Conservation (phyloP, 92 coral and sea anemone species). For the Umimayanthus chanpuru region DNA sequence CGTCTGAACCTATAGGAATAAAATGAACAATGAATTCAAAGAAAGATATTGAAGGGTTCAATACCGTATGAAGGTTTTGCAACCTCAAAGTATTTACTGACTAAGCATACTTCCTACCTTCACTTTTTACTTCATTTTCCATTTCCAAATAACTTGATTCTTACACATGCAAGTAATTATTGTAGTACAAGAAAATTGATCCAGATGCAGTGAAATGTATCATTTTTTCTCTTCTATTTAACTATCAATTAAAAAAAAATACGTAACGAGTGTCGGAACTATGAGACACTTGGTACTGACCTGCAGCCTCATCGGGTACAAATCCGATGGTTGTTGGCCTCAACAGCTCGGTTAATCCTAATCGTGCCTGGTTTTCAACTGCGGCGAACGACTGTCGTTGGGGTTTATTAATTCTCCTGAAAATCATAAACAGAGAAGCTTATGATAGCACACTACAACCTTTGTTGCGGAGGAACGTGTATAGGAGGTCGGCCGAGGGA, state of each 20-base stretch:
- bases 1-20: neutral
- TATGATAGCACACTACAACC: neutral
- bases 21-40: neutral
- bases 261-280: neutral
- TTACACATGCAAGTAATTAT: neutral
- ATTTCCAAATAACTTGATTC: neutral
- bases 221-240: neutral
- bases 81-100: neutral
- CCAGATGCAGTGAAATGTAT: neutral
- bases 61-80: neutral
- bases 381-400: neutral
- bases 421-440: neutral
- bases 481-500: neutral
- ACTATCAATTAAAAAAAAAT: neutral
- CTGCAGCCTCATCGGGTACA: neutral
- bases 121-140: neutral
- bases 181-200: neutral
- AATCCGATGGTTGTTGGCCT: neutral
- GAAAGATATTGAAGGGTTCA: neutral
- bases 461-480: neutral
- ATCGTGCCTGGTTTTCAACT: neutral
- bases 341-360: neutral
- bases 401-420: neutral
- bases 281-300: neutral
- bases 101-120: neutral